Percentiles rank a stretch among this genome's conserved stretches.
Conservation (phyloP, 1,140 invertebrate genomes). For the Rhagoletis zephyria region DNA sequence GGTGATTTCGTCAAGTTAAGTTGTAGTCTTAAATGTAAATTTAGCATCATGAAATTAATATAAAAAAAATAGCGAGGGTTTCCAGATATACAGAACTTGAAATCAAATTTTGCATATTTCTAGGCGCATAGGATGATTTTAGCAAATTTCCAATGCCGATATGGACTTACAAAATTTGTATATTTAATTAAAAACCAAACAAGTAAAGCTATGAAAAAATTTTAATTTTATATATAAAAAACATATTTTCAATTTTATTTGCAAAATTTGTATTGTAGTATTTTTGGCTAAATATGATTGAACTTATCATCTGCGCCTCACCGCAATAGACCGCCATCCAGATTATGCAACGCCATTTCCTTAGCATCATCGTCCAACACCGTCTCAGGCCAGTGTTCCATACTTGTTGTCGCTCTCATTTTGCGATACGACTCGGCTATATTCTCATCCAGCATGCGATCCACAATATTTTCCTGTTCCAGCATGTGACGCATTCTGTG, state of each 20-base stretch:
- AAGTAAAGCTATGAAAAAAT: no score
- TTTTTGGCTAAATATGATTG: neutral
- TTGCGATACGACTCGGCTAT: slow-evolving; percentile 67
- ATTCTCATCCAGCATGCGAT: slow-evolving; percentile 69
- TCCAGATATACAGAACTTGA: no score
- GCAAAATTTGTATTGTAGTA: neutral
- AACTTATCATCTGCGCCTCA: neutral
- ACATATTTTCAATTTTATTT: neutral
- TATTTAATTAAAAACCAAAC: no score
- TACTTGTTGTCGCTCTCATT: slow-evolving; percentile 59
- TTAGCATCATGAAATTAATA: no score
- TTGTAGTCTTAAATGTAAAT: no score
- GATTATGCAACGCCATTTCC: slow-evolving; percentile 59
- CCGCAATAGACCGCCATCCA: neutral
- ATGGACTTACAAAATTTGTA: no score
- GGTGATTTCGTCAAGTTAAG: no score
- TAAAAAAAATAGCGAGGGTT: no score
- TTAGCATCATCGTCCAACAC: slow-evolving; percentile 69
- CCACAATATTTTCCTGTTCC: slow-evolving; percentile 63
- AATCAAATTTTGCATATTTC: no score
- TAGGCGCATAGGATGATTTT: no score
- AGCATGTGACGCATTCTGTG: slow-evolving; percentile 36
- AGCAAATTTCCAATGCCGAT: no score
- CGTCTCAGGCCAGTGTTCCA: slow-evolving; percentile 59
- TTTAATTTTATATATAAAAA: no score